Evolutionary conservation across 1,140 invertebrate species (phyloP).

Genomic region (Calliphora vicina): DNA sequence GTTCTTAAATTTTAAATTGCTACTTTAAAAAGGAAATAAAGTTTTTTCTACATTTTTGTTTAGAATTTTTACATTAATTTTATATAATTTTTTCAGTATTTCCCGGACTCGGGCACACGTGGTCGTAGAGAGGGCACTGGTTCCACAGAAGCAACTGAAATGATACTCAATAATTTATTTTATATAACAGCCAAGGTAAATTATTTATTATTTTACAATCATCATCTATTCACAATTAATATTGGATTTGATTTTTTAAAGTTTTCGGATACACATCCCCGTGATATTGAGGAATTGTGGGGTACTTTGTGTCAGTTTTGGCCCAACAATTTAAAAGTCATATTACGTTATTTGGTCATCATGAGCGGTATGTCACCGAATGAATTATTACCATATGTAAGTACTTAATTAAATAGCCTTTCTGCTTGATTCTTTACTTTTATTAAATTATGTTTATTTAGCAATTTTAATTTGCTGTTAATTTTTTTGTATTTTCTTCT

Average conservation of each 20-base stretch:
- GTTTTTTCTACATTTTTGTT: no score
- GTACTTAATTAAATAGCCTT: slow-evolving; percentile 47
- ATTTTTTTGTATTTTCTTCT: neutral
- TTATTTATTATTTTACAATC: neutral
- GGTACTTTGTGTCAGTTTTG: slow-evolving; percentile 92
- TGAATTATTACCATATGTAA: slow-evolving; percentile 88
- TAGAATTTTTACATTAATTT: neutral
- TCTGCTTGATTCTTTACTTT: neutral
- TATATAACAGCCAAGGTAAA: slow-evolving; percentile 95
- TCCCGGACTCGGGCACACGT: slow-evolving; percentile 73
- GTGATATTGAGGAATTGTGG: slow-evolving; percentile 96
- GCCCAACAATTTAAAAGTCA: slow-evolving; percentile 96
- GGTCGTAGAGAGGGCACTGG: slow-evolving; percentile 91
- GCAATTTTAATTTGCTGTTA: neutral
- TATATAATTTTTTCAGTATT: slow-evolving; percentile 68
- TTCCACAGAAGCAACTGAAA: slow-evolving; percentile 98
- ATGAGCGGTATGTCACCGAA: slow-evolving; percentile 94
- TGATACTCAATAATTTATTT: slow-evolving; percentile 98
- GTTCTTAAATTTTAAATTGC: no score
- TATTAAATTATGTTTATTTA: neutral
- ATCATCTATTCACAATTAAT: neutral
- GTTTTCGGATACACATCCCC: slow-evolving; percentile 94
- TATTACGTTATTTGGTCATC: slow-evolving; percentile 96
- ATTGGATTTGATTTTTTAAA: slow-evolving; percentile 57
- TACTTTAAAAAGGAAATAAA: no score